These are phyloP conservation scores for Stenurella melanura DNA, from an alignment of 2,888 invertebrate species.

Conservation along the genomic window DNA sequence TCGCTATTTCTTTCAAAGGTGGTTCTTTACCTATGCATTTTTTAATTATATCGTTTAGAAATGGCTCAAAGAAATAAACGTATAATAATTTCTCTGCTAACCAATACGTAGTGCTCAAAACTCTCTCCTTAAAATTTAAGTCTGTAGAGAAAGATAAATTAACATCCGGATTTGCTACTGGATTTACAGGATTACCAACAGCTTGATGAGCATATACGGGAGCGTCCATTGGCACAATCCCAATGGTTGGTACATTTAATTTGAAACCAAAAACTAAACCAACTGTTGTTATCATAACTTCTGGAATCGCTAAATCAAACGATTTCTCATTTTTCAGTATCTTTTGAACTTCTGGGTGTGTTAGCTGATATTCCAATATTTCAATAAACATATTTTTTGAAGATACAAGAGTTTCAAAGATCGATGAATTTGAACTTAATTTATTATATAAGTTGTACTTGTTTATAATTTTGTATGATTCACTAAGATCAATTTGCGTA, in stretches of 20 bases:
- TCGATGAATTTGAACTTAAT: slow-evolving; percentile 31
- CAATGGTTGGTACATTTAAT: slow-evolving; percentile 67
- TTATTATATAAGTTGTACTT: slow-evolving; percentile 47
- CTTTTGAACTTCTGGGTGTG: slow-evolving; percentile 52
- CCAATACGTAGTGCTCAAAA: slow-evolving; percentile 56
- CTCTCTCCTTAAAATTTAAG: slow-evolving; percentile 63
- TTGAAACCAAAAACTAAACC: slow-evolving; percentile 61
- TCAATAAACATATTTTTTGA: background rate
- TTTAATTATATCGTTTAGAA: slow-evolving; percentile 13
- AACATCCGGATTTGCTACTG: slow-evolving; percentile 66
- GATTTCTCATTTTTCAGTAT: slow-evolving; percentile 57
- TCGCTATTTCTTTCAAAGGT: slow-evolving; percentile 60
- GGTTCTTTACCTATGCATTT: slow-evolving; percentile 53
- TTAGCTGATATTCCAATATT: background rate
- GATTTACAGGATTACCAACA: slow-evolving; percentile 67
- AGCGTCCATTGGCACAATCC: slow-evolving; percentile 66
- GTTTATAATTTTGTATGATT: slow-evolving; percentile 62
- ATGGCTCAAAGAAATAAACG: slow-evolving; percentile 13
- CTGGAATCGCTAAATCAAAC: slow-evolving; percentile 66
- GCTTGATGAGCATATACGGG: slow-evolving; percentile 61
- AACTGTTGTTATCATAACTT: slow-evolving; percentile 54
- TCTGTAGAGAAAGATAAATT: slow-evolving; percentile 57
- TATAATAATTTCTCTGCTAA: slow-evolving; percentile 33
- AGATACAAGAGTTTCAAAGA: background rate
- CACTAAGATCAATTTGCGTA: slow-evolving; percentile 70